A percentile compares a stretch with the other conserved stretches of the same genome.
Conservation (phyloP, 2,113 vertebrate genomes). For the Chlamydotis undulata region DNA sequence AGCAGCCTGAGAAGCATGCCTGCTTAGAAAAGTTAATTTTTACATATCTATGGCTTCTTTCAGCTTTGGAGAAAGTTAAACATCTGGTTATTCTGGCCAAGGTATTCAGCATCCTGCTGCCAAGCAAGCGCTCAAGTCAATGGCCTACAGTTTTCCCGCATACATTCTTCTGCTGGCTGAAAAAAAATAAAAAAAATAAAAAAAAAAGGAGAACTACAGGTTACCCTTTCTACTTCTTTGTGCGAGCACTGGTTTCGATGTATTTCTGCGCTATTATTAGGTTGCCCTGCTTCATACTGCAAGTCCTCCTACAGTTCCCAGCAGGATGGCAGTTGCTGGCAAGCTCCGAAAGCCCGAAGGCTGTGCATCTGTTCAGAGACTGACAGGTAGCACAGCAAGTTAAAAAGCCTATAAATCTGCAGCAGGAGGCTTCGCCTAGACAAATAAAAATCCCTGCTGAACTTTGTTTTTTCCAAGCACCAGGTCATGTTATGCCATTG, state of each 20-base stretch:
- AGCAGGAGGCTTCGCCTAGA: conserved; percentile 17
- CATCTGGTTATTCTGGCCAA: background rate
- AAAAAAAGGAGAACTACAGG: background rate
- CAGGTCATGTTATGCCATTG: background rate
- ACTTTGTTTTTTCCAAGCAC: background rate
- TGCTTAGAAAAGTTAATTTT: background rate
- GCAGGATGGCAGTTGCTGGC: conserved; percentile 58
- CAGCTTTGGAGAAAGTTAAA: background rate
- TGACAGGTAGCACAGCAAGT: conserved; percentile 60
- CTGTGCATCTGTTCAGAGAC: conserved; percentile 62
- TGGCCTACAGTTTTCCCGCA: background rate
- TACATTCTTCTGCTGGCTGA: background rate
- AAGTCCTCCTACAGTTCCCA: conserved; percentile 49
- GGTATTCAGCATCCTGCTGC: background rate
- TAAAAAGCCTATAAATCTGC: conserved; percentile 32
- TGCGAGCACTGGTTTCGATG: background rate
- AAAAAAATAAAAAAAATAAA: background rate
- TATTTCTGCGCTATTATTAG: conserved; percentile 36
- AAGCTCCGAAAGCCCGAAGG: conserved; percentile 26
- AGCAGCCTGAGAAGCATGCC: background rate
- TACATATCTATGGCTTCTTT: background rate
- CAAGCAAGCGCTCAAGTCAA: background rate
- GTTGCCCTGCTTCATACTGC: conserved; percentile 11
- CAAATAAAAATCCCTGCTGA: background rate
- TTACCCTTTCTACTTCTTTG: background rate